A percentile compares a stretch with the other conserved stretches of the same genome.
Evolutionary conservation across 2,888 invertebrate species (phyloP).

Genomic region (Leptinotarsa tumamoca): DNA sequence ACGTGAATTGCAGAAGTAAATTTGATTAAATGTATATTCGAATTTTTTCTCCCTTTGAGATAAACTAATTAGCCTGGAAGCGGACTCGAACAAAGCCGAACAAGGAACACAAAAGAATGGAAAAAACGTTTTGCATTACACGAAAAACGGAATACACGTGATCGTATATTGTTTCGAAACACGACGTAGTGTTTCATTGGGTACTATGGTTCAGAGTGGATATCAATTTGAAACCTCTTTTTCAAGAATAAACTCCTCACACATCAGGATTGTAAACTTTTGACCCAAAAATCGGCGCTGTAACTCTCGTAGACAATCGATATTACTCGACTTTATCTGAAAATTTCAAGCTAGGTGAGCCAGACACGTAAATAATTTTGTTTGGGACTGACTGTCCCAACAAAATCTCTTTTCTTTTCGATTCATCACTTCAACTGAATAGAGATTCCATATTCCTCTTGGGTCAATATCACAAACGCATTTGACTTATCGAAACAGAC

Average conservation of each 20-base stretch:
- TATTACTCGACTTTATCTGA: too few species aligned
- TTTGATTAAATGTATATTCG: slow-evolving; percentile 30
- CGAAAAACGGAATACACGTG: neutral
- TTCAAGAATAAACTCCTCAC: too few species aligned
- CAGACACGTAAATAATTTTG: neutral
- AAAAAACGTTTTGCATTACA: slow-evolving; percentile 1
- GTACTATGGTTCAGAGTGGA: too few species aligned
- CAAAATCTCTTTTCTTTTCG: too few species aligned
- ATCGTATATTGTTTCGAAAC: slow-evolving; percentile 2
- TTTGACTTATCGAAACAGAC: too few species aligned
- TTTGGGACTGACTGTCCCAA: too few species aligned
- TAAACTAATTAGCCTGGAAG: slow-evolving; percentile 20
- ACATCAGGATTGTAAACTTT: too few species aligned
- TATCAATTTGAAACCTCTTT: neutral
- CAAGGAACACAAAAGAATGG: neutral
- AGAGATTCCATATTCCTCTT: too few species aligned
- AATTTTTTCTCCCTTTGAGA: slow-evolving; percentile 25
- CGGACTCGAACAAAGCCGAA: neutral
- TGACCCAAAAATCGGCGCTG: too few species aligned
- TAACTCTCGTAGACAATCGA: too few species aligned
- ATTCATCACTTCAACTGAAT: too few species aligned
- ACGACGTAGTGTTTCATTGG: neutral
- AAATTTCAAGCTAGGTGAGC: neutral
- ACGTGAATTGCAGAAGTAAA: slow-evolving; percentile 24
- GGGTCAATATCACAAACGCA: too few species aligned